Percentiles rank a stretch among this genome's conserved stretches.
Conservation (phyloP, 2,888 invertebrate genomes). For the Andrena praecox region DNA sequence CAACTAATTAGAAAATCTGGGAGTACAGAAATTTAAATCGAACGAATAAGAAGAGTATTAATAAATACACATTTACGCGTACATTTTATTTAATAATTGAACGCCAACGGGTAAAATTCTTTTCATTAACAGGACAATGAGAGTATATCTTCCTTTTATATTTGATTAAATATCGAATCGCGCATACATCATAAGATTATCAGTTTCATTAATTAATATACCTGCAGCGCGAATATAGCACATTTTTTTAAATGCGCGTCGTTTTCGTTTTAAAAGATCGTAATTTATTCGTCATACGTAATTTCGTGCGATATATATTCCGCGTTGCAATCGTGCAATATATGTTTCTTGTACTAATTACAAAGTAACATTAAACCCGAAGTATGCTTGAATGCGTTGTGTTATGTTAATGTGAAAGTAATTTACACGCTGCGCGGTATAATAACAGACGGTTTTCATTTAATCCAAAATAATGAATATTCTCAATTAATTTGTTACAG, state of each 20-base stretch:
- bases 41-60: not conserved
- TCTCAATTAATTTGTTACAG: not conserved
- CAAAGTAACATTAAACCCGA: not conserved
- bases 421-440: not conserved
- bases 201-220: constrained; percentile 3
- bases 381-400: not conserved
- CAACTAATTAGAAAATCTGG: not conserved
- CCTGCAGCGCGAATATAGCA: no score
- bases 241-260: not conserved
- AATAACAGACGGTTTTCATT: not conserved
- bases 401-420: constrained; percentile 5
- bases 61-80: not conserved
- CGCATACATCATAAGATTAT: not conserved
- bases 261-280: not conserved
- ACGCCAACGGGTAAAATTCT: not conserved
- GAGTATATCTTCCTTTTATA: not conserved
- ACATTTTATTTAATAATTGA: not conserved
- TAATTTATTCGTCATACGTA: not conserved
- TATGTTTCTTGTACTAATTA: constrained; percentile 2
- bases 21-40: not conserved
- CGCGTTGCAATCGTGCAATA: not conserved
- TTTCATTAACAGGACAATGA: not conserved
- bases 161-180: not conserved
- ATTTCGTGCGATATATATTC: not conserved
- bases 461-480: constrained; percentile 2